Evolutionary conservation across 1,140 invertebrate genomes (phyloP), one percentile per base, ranked within the genome.

Genomic region (Anoplophora glabripennis): DNA sequence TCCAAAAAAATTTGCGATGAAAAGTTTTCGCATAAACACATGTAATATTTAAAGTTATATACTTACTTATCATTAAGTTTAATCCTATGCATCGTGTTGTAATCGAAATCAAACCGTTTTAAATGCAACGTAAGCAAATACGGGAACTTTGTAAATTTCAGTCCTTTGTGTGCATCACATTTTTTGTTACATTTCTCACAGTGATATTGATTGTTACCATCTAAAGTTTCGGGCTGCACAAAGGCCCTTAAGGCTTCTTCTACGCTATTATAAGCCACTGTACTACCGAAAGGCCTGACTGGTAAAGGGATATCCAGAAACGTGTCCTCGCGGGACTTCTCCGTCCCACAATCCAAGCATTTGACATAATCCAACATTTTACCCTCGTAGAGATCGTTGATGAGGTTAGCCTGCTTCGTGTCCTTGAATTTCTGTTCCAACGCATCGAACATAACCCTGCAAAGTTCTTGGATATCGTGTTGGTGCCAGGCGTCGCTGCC

Each of bases 351-450:
- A 76, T 92, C 88, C 35, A 94, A 74, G 78, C 93, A 96, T 75
- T 93, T 92, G 4, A 96, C 92, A 74, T 94, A 96, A 77, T 95
- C 93, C 53, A 90, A 90, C 85, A 94, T 88, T 78, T 91, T 92
- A 60, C 90, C 87, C 86, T 82, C 80, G 54, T 83, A 81, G 60
- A 78, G 70, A 35, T 85, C 82, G 34, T 90, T 89, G 28, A 96
- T 94, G 0, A 94, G 79, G 73, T 94, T 86, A 11, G 89, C 83
- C 72, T 94, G 89, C 62, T 90, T 84, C 8, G 90, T 92, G 60
- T 89, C 86, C 75, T 90, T 90, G 72, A 94, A 93, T 65, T 89
- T 91, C 53, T 88, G 85, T 75, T 94, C 92, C 12, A 96, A 74
- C 0, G 92, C 92, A 77, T 96, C 93, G 73, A 96, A 94, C 91